Percentiles rank a stretch among this genome's conserved stretches.
These are phyloP conservation scores for Gymnosoma rotundatum DNA, from an alignment of 2,888 invertebrate species.

Conservation along the genomic window DNA sequence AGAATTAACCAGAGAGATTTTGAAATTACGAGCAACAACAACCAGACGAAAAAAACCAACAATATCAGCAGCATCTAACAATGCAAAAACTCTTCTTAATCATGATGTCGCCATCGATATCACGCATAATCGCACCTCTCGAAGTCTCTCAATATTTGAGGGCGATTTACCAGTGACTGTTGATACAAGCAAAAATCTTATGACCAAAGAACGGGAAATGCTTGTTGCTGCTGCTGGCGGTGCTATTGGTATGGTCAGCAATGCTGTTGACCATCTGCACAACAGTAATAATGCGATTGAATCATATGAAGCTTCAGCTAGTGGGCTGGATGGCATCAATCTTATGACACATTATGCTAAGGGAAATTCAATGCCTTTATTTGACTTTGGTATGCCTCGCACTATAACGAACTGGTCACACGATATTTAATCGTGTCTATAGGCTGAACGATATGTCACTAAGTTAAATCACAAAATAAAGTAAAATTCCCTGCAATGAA, in stretches of 20 bases:
- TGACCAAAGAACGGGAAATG: slow-evolving; percentile 55
- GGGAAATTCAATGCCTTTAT: slow-evolving; percentile 83
- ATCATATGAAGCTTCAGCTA: slow-evolving; percentile 19
- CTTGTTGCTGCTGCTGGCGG: slow-evolving; percentile 48
- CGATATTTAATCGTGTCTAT: slow-evolving; percentile 92
- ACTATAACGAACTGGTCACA: slow-evolving; percentile 94
- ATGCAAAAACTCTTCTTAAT: slow-evolving; percentile 46
- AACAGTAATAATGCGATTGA: slow-evolving; percentile 29
- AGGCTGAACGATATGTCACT: slow-evolving; percentile 94
- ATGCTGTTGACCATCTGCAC: slow-evolving; percentile 61
- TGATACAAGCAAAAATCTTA: slow-evolving; percentile 53
- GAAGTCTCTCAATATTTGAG: slow-evolving; percentile 77
- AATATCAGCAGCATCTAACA: slow-evolving; percentile 35
- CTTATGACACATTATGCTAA: slow-evolving; percentile 25
- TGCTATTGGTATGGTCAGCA: slow-evolving; percentile 11
- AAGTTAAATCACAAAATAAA: slow-evolving; percentile 70
- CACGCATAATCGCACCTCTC: slow-evolving; percentile 77
- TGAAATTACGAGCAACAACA: slow-evolving; percentile 29
- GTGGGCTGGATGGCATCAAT: slow-evolving; percentile 42
- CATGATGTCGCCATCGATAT: slow-evolving; percentile 58
- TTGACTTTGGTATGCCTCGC: slow-evolving; percentile 92
- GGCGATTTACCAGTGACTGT: slow-evolving; percentile 71
- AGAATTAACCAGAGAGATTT: slow-evolving; percentile 39
- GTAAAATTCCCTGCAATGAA: not conserved
- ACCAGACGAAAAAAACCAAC: slow-evolving; percentile 1